A percentile compares a stretch with the other conserved stretches of the same genome.
Conservation (phyloP, 2,113 vertebrate genomes). For the Miniopterus natalensis region DNA sequence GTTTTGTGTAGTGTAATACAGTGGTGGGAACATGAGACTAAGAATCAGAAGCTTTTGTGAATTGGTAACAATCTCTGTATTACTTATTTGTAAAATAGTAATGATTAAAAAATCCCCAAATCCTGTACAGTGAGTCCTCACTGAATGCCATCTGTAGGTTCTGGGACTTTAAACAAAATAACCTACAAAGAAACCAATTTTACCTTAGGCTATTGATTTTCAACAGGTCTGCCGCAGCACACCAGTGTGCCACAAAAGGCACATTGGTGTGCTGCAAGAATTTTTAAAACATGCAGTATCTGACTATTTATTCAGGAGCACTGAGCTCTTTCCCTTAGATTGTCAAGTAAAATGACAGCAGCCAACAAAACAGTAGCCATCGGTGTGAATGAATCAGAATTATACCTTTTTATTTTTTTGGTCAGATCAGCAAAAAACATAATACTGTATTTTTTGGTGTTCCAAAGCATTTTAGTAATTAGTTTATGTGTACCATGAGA, state of each 20-base stretch:
- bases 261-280: not conserved
- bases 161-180: not conserved
- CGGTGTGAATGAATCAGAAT: not conserved
- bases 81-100: constrained; percentile 18
- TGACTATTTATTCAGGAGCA: not conserved
- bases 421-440: too few relatives aligned
- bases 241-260: too few relatives aligned
- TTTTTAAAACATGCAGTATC: not conserved
- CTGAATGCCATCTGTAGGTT: not conserved
- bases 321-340: not conserved
- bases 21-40: not conserved
- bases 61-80: not conserved
- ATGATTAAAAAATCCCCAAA: not conserved
- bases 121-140: not conserved
- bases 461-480: too few relatives aligned
- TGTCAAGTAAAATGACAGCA: not conserved
- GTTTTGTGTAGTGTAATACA: constrained; percentile 29
- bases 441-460: too few relatives aligned
- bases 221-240: not conserved
- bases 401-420: not conserved
- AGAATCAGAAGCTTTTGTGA: constrained; percentile 31
- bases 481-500: too few relatives aligned
- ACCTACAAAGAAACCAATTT: not conserved
- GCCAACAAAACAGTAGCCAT: not conserved
- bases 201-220: not conserved